Evolutionary conservation across 2,113 vertebrate genomes (phyloP).

Genomic region (Paraplagusia blochii): DNA sequence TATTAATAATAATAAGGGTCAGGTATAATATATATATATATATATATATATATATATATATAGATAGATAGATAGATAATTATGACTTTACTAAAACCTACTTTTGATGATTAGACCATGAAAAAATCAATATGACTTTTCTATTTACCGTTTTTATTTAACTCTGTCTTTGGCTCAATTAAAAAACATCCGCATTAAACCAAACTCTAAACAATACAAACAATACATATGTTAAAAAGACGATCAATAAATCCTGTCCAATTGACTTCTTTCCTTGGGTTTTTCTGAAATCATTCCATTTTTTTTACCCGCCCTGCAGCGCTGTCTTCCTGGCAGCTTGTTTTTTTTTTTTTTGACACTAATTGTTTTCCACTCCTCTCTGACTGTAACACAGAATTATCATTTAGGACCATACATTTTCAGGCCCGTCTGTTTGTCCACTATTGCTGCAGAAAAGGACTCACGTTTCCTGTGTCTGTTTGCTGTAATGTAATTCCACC

Average conservation of each 20-base stretch:
- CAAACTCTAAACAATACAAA: too few species aligned
- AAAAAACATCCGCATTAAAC: too few species aligned
- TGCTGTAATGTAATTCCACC: conserved; percentile 32
- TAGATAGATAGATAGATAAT: too few species aligned
- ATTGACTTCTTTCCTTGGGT: neutral
- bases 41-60: too few species aligned
- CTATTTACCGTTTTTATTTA: too few species aligned
- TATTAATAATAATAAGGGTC: too few species aligned
- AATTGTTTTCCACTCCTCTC: conserved; percentile 9
- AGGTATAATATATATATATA: too few species aligned
- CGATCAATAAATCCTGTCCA: conserved; percentile 19
- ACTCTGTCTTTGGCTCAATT: too few species aligned
- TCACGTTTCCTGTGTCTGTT: conserved; percentile 44
- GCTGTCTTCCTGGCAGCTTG: conserved; percentile 5
- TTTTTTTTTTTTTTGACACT: conserved; percentile 2
- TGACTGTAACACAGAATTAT: conserved; percentile 45
- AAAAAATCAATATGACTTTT: too few species aligned
- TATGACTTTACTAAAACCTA: too few species aligned
- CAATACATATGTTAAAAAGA: conserved; percentile 1
- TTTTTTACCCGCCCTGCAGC: conserved; percentile 44
- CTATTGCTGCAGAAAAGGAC: conserved; percentile 34
- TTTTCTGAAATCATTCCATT: conserved; percentile 51
- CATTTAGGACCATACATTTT: conserved; percentile 35
- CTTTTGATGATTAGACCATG: too few species aligned
- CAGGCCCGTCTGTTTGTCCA: conserved; percentile 31